Conservation (phyloP, 2,888 invertebrate species). For the Rotaria socialis region DNA sequence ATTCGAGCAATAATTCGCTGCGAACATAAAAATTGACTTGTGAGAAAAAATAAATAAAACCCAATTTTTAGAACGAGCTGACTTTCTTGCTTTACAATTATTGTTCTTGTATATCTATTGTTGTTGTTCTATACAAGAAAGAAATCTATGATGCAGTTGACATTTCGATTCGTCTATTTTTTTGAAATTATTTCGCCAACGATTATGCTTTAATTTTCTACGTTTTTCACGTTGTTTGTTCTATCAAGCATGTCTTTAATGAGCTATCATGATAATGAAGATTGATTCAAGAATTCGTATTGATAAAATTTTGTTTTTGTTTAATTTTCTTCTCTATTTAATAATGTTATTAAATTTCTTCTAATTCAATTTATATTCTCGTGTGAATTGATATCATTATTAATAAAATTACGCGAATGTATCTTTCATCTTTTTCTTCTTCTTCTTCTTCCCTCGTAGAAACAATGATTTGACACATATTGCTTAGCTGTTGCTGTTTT, state of each 20-base stretch:
- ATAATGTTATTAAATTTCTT: not conserved
- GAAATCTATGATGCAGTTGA: no score
- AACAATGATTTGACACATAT: constrained; percentile 26
- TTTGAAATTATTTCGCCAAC: not conserved
- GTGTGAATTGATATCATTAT: not conserved
- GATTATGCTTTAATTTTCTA: not conserved
- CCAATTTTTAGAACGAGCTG: no score
- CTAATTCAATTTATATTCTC: not conserved
- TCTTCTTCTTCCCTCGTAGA: not conserved
- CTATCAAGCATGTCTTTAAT: not conserved
- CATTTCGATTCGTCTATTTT: not conserved
- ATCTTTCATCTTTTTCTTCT: not conserved
- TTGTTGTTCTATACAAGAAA: no score
- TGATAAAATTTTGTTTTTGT: not conserved
- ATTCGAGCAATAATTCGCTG: no score
- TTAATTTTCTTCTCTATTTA: not conserved
- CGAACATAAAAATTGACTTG: no score
- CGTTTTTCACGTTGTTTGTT: not conserved
- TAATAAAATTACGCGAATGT: not conserved
- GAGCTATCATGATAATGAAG: not conserved
- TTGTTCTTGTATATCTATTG: no score
- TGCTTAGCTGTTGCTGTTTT: not conserved
- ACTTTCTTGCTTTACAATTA: no score
- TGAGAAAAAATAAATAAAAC: no score
- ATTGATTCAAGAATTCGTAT: no score